These are phyloP conservation scores for Ectemnius cavifrons DNA, from an alignment of 2,888 invertebrate species.

Conservation along the genomic window DNA sequence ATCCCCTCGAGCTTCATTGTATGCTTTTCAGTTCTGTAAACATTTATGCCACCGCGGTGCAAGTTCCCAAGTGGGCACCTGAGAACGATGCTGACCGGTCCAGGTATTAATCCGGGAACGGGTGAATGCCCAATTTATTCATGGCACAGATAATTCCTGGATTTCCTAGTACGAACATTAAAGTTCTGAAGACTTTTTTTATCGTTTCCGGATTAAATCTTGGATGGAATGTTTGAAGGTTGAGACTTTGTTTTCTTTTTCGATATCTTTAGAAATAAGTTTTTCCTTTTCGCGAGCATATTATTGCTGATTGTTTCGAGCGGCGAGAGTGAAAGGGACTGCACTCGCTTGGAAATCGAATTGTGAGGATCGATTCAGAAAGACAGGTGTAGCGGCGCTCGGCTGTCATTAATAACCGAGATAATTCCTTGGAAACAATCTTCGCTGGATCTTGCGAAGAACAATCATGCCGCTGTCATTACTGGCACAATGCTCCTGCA, in stretches of 20 bases:
- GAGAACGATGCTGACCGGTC: neutral
- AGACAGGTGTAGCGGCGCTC: conserved; percentile 51
- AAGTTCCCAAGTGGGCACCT: conserved; percentile 15
- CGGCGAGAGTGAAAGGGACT: conserved; percentile 33
- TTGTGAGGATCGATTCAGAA: conserved; percentile 48
- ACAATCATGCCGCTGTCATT: conserved; percentile 43
- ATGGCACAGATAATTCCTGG: conserved; percentile 40
- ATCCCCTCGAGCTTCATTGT: conserved; percentile 30
- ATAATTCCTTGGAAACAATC: conserved; percentile 61
- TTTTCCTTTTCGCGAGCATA: conserved; percentile 7
- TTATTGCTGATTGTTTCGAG: conserved; percentile 34
- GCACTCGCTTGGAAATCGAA: conserved; percentile 36
- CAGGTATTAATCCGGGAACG: conserved; percentile 37
- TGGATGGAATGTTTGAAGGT: neutral
- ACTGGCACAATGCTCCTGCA: conserved; percentile 49
- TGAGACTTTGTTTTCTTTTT: neutral
- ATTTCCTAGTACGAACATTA: neutral
- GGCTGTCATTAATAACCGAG: conserved; percentile 62
- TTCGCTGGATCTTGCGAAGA: conserved; percentile 18
- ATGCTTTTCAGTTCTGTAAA: conserved; percentile 53
- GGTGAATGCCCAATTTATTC: conserved; percentile 60
- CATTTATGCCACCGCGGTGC: conserved; percentile 36
- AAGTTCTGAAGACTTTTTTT: neutral
- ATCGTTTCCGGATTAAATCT: conserved; percentile 1
- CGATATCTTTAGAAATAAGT: conserved; percentile 37